Base-by-base conservation (phyloP, 1,140 invertebrate genomes). In the Cotesia typhae region DNA sequence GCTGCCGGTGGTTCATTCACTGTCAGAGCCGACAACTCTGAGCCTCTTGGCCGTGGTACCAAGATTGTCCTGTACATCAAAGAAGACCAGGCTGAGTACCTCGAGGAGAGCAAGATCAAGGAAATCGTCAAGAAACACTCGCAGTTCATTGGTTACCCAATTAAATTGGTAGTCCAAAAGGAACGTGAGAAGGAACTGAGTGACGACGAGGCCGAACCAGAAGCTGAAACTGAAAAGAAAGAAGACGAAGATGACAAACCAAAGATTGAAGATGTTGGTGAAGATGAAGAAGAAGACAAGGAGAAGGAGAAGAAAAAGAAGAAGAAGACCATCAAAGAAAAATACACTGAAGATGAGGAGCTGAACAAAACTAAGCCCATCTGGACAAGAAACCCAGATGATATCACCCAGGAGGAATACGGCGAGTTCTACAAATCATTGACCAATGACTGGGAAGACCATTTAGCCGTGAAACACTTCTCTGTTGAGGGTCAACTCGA, bases 361-460 rank as follows among this genome's bases (percentile, higher is more conserved):
- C 84, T 99, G 12, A 99, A 99, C 90, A 99, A 99, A 83, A 99
- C 97, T 4, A 99, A 99, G 87, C 98, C 98, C 6, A 94, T 99
- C 80, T 99, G 98, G 98, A 99, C 97, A 3, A 90, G 98, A 77
- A 99, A 99, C 82, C 94, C 97, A 53, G 97, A 99, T 88, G 97
- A 99, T 79, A 99, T 99, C 81, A 95, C 93, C 60, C 94, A 97
- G 80, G 97, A 99, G 80, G 98, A 99, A 85, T 99, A 99, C 84
- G 97, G 96, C 72, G 98, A 99, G 88, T 99, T 99, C 89, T 99
- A 99, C 92, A 99, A 99, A 87, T 96, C 95, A 0, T 88, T 99
- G 10, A 98, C 97, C 73, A 99, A 99, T 81, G 98, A 99, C 84
- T 99, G 97, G 98, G 98, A 99, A 88, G 97, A 99, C 82, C 97